Base-by-base conservation (phyloP, 2,797 vertebrate species). In the Pangasius djambal region DNA sequence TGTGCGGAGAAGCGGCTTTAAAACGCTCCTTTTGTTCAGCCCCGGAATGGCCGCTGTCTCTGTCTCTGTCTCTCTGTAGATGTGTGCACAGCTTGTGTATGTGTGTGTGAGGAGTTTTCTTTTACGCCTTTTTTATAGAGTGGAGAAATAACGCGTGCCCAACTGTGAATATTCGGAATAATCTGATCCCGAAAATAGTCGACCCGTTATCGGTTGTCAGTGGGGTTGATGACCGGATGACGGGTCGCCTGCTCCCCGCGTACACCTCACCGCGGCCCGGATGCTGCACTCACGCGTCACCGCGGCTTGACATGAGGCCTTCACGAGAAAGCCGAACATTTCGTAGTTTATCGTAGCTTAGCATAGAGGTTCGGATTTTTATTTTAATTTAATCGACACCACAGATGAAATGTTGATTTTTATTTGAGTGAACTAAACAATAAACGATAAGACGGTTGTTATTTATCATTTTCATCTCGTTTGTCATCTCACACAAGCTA, bases 21-120 rank as follows among this genome's bases (percentile, higher is more conserved):
- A 95, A 92, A 93, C 93, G 92, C 94, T 96, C 95, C 95, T 97
- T 96, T 97, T 97, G 96, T 97, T 97, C 96, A 93, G 95, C 94
- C 94, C 92, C 94, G 94, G 96, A 97, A 97, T 97, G 96, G 96
- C 96, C 96, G 96, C 96, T 96, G 95, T 95, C n/a, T 89, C 28
- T 44, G 15, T 57, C 28, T 79, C 5, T 20, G 1, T 61, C 15
- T 61, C 4, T 28, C 3, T 63, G 3, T 61, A 3, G 94, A 94
- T 93, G 15, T 25, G 13, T 65, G 7, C 40, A 55, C 25, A 69
- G 34, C 22, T 18, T 48, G 37, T 50, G 2, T 10, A 9, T 4
- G n/a, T 59, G 34, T 37, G 61, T n/a, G 0, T 31, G n/a, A 15
- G 2, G 48, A 34, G 25, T 4, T 20, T 65, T 10, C 44, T 50